These are phyloP conservation scores for Rhopalosiphum maidis DNA, from an alignment of 1,140 invertebrate species.

Conservation along the genomic window DNA sequence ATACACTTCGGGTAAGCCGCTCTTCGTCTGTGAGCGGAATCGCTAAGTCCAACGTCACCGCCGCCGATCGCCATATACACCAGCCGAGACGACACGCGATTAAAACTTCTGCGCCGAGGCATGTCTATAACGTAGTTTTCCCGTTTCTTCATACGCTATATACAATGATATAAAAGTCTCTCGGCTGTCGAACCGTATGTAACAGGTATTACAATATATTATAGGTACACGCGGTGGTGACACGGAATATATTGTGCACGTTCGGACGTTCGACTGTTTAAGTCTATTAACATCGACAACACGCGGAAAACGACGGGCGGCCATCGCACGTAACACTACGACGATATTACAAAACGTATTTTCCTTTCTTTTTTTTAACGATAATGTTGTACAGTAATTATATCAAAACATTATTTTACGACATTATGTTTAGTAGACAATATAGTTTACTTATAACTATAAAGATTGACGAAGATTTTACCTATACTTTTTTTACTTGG, in stretches of 20 bases:
- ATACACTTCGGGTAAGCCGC: neutral
- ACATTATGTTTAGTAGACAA: no score
- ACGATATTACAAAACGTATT: neutral
- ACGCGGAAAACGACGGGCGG: neutral
- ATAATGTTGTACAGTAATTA: no score
- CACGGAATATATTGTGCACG: neutral
- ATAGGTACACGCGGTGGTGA: neutral
- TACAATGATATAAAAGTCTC: conserved; percentile 2
- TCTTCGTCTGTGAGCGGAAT: conserved; percentile 35
- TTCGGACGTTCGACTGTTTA: neutral
- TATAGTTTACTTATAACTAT: no score
- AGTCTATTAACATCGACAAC: neutral
- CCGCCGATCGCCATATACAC: neutral
- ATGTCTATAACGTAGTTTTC: neutral
- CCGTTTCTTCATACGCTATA: neutral
- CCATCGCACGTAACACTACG: no score
- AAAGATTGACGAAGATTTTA: no score
- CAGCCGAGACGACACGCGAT: conserved; percentile 1
- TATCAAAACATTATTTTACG: no score
- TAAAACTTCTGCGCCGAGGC: conserved; percentile 26
- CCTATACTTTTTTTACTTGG: no score
- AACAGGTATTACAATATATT: neutral
- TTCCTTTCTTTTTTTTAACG: neutral
- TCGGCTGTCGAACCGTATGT: neutral
- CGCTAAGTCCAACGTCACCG: neutral